phyloP scores from a whole-genome alignment of 2,888 invertebrate species.

The Malthinus seriepunctatus region DNA sequence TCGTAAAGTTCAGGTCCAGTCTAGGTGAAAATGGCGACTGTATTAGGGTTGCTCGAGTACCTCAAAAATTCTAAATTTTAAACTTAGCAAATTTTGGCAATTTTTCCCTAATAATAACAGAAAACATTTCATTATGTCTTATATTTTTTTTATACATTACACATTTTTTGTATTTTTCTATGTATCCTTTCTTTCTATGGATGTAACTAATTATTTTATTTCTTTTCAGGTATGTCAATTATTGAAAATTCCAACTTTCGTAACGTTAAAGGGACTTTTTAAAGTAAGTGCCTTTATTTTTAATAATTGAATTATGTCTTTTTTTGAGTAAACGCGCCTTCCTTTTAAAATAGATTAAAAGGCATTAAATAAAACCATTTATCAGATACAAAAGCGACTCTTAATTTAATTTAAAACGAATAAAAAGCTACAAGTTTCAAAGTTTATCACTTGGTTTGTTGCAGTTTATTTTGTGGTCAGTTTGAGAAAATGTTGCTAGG shows the following conservation, averaged over 20 bases:
- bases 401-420: constrained; percentile 35
- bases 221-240: constrained; percentile 1
- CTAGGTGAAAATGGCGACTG: too few species aligned
- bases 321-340: constrained; percentile 8
- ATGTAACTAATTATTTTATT: neutral
- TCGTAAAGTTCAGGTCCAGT: too few species aligned
- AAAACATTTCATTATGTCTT: too few species aligned
- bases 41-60: too few species aligned
- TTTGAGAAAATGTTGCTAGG: constrained; percentile 11
- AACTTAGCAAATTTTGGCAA: too few species aligned
- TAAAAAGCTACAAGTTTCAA: constrained; percentile 30
- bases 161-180: too few species aligned
- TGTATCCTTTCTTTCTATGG: too few species aligned
- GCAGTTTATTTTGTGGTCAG: constrained; percentile 23
- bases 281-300: neutral
- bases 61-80: too few species aligned
- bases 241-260: neutral
- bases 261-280: neutral
- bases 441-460: constrained; percentile 24
- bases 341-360: constrained; percentile 19
- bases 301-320: constrained; percentile 1
- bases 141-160: too few species aligned
- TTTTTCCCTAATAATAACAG: too few species aligned
- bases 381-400: constrained; percentile 30
- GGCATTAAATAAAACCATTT: constrained; percentile 26